Percentiles rank a stretch among this genome's conserved stretches.
Conservation (phyloP, 2,113 vertebrate species). For the Cyphomyrus discorhynchus region DNA sequence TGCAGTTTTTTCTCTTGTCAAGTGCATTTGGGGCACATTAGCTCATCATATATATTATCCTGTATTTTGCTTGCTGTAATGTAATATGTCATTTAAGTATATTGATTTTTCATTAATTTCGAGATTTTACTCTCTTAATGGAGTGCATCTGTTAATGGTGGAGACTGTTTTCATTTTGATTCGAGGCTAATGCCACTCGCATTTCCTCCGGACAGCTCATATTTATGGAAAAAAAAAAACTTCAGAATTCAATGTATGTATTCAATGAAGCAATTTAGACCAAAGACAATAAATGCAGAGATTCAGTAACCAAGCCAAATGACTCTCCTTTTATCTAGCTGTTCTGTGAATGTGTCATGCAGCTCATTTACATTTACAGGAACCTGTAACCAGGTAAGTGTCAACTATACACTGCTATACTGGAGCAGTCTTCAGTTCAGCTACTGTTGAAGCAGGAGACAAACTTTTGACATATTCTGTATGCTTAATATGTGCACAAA, state of each 20-base stretch:
- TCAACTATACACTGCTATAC: not conserved
- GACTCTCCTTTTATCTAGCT: not conserved
- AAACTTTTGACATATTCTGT: not conserved
- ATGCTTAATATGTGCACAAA: not conserved
- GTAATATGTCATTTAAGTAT: not conserved
- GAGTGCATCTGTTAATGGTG: not conserved
- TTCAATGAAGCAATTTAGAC: not conserved
- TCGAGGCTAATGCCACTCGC: not conserved
- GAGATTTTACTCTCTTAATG: not conserved
- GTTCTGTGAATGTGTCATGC: not conserved
- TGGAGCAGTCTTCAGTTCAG: not conserved
- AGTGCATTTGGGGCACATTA: slow-evolving; percentile 40
- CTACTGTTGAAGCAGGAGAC: not conserved
- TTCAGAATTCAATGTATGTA: not conserved
- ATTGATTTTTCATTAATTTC: not conserved
- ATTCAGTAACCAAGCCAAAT: not conserved
- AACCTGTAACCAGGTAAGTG: not conserved
- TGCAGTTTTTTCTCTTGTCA: slow-evolving; percentile 39
- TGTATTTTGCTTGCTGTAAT: not conserved
- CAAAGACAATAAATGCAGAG: not conserved
- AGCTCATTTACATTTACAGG: not conserved
- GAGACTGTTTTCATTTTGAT: not conserved
- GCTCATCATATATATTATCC: slow-evolving; percentile 34
- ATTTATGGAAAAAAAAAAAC: not conserved
- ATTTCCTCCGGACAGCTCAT: not conserved